A percentile compares a stretch with the other conserved stretches of the same genome.
Evolutionary conservation across 92 coral and sea anemone species (phyloP).

Genomic region (Actinostola sp.): DNA sequence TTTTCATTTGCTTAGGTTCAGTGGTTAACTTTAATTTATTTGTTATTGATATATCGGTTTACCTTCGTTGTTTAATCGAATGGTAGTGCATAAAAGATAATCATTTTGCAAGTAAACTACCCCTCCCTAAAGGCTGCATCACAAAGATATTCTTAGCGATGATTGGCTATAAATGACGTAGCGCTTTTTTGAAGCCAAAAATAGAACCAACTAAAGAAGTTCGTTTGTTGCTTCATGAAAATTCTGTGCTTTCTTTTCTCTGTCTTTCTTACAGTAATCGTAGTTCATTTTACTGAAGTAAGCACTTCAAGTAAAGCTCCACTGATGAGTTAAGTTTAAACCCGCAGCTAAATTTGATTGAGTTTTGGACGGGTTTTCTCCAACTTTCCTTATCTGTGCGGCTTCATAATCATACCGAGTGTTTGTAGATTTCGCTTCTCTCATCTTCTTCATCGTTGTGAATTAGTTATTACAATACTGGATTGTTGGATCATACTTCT

Average conservation of each 20-base stretch:
- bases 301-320: background rate
- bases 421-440: conserved; percentile 9
- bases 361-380: conserved; percentile 6
- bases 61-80: too few species aligned
- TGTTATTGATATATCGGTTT: too few species aligned
- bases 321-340: background rate
- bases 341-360: background rate
- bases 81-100: too few species aligned
- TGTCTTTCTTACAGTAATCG: conserved; percentile 6
- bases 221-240: conserved; percentile 34
- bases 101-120: background rate
- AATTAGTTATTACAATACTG: background rate
- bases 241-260: conserved; percentile 30
- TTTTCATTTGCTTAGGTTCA: too few species aligned
- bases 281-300: conserved; percentile 3
- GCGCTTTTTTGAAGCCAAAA: conserved; percentile 42
- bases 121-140: conserved; percentile 31
- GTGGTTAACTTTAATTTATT: too few species aligned
- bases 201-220: conserved; percentile 34
- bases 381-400: conserved; percentile 12
- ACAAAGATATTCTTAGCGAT: conserved; percentile 14
- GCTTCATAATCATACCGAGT: conserved; percentile 4
- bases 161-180: conserved; percentile 56
- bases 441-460: background rate
- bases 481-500: background rate